Evolutionary conservation across 2,113 vertebrate genomes (phyloP).

Genomic region (Perca schrenkii): DNA sequence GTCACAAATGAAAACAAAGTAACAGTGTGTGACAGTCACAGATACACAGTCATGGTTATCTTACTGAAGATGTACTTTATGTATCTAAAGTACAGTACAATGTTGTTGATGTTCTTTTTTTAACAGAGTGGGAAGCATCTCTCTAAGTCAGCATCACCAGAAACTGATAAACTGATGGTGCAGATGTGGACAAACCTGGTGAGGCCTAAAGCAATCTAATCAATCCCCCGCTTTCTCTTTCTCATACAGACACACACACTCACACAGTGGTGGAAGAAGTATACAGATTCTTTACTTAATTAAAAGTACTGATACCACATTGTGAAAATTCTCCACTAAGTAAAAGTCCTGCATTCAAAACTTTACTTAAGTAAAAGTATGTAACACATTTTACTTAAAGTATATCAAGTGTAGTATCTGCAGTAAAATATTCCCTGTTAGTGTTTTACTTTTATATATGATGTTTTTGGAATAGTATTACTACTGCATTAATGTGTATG

Average conservation of each 20-base stretch:
- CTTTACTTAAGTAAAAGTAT: background rate
- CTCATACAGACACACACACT: background rate
- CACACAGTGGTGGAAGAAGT: background rate
- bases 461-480: background rate
- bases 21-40: background rate
- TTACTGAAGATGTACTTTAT: background rate
- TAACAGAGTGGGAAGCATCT: conserved; percentile 61
- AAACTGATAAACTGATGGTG: conserved; percentile 68
- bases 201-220: conserved; percentile 26
- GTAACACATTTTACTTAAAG: background rate
- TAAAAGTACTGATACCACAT: background rate
- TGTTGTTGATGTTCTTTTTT: conserved; percentile 5
- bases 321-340: background rate
- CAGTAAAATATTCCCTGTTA: background rate
- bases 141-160: conserved; percentile 35
- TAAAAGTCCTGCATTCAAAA: background rate
- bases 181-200: conserved; percentile 82
- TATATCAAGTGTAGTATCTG: no score
- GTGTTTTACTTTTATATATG: background rate
- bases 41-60: conserved; percentile 9
- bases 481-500: background rate
- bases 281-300: background rate
- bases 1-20: no score
- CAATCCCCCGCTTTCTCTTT: no score
- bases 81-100: background rate